Conservation (phyloP, 2,113 vertebrate genomes). For the Ceyx cyanopectus region DNA sequence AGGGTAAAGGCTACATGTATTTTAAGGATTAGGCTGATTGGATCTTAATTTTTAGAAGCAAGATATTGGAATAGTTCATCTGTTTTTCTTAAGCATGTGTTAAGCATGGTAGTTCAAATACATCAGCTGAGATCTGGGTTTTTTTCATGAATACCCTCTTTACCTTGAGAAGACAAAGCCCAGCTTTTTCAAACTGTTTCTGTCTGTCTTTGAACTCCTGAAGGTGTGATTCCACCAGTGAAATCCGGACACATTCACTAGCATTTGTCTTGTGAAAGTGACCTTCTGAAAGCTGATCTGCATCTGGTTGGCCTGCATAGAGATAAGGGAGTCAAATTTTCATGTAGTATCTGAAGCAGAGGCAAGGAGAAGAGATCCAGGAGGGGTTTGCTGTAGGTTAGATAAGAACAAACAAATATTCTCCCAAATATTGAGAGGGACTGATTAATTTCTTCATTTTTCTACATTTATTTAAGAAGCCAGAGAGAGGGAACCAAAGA, state of each 20-base stretch:
- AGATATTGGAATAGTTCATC: neutral
- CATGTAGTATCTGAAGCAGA: neutral
- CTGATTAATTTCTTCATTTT: neutral
- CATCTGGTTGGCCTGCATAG: conserved; percentile 51
- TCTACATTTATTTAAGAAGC: neutral
- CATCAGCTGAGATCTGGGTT: neutral
- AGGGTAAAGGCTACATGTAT: neutral
- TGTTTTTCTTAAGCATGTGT: neutral
- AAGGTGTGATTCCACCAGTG: neutral
- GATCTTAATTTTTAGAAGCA: neutral
- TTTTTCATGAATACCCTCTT: neutral
- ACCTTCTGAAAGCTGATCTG: neutral
- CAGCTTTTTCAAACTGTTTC: conserved; percentile 23
- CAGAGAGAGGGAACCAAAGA: neutral
- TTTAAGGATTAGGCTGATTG: neutral
- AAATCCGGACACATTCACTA: neutral
- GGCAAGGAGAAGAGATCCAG: neutral
- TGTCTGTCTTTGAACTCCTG: conserved; percentile 9
- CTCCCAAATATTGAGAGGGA: neutral
- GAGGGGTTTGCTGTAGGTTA: neutral
- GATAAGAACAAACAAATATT: neutral
- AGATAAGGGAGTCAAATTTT: neutral
- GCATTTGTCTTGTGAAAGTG: neutral
- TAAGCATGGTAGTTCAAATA: neutral
- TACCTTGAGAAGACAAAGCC: conserved; percentile 78